Conservation (phyloP, 2,888 invertebrate species). For the Rhodophaea formosa region DNA sequence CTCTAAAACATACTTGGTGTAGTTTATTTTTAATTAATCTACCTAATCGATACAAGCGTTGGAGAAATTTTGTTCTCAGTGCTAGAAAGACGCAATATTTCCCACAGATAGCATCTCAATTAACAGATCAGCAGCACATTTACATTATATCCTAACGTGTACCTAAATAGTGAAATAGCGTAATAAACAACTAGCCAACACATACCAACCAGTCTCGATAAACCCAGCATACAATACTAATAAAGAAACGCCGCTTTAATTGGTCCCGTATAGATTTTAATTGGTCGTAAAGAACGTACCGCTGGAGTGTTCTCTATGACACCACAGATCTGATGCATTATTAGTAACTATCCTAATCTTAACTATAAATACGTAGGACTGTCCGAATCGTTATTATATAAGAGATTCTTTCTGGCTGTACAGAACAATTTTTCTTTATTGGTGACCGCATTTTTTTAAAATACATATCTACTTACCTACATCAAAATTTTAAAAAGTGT, state of each 20-base stretch:
- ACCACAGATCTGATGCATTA: neutral
- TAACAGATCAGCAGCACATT: conserved; percentile 1
- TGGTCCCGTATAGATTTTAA: conserved; percentile 34
- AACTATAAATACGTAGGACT: too few relatives aligned
- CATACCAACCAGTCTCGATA: conserved; percentile 16
- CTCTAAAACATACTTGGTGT: too few relatives aligned
- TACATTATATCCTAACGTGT: conserved; percentile 4
- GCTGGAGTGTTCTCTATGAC: neutral
- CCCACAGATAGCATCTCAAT: neutral
- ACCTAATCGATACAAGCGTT: neutral
- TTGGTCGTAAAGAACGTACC: conserved; percentile 28
- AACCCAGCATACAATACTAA: conserved; percentile 22
- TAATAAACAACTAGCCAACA: conserved; percentile 6
- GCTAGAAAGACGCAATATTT: neutral
- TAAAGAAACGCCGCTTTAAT: conserved; percentile 30
- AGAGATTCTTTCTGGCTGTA: too few relatives aligned
- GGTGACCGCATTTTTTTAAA: too few relatives aligned
- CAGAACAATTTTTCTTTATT: too few relatives aligned
- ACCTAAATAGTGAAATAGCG: conserved; percentile 17
- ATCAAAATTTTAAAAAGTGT: too few relatives aligned
- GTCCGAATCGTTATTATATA: too few relatives aligned
- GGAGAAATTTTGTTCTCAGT: neutral
- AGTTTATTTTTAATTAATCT: neutral
- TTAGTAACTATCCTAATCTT: too few relatives aligned
- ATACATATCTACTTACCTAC: too few relatives aligned